phyloP scores from a whole-genome alignment of 2,113 vertebrate species.

The Pyxicephalus adspersus region DNA sequence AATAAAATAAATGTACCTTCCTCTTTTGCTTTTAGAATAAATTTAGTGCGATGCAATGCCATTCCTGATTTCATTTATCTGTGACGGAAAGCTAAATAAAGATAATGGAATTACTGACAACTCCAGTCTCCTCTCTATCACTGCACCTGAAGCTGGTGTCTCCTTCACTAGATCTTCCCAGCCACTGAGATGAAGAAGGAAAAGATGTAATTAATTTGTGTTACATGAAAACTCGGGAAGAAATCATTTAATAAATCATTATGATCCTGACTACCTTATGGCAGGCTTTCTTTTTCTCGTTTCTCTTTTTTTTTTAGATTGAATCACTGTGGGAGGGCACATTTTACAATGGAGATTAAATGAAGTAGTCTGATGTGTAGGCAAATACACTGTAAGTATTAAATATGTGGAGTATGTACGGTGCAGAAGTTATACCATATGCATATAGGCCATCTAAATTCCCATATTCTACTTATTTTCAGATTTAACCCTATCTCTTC shows the following conservation, averaged over 20 bases:
- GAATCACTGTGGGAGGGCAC: too few relatives aligned
- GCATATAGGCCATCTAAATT: too few relatives aligned
- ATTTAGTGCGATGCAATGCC: conserved; percentile 6
- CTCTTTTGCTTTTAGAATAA: conserved; percentile 15
- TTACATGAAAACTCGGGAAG: neutral
- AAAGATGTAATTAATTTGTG: conserved; percentile 22
- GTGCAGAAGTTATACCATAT: too few relatives aligned
- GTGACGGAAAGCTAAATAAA: conserved; percentile 22
- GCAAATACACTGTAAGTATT: too few relatives aligned
- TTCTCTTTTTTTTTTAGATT: neutral
- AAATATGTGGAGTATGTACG: too few relatives aligned
- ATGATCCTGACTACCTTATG: neutral
- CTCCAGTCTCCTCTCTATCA: conserved; percentile 37
- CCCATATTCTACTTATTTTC: too few relatives aligned
- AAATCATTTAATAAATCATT: conserved; percentile 14
- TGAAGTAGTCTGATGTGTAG: too few relatives aligned
- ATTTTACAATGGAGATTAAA: too few relatives aligned
- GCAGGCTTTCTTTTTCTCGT: neutral
- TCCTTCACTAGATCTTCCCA: neutral
- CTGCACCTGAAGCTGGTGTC: conserved; percentile 10
- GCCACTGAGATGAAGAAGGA: conserved; percentile 17
- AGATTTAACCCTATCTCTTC: too few relatives aligned
- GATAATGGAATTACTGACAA: conserved; percentile 42
- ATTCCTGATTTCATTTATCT: conserved; percentile 40
- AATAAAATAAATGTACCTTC: conserved; percentile 21